These are phyloP conservation scores for Andrena fulva DNA, from an alignment of 2,888 invertebrate genomes.

Conservation along the genomic window DNA sequence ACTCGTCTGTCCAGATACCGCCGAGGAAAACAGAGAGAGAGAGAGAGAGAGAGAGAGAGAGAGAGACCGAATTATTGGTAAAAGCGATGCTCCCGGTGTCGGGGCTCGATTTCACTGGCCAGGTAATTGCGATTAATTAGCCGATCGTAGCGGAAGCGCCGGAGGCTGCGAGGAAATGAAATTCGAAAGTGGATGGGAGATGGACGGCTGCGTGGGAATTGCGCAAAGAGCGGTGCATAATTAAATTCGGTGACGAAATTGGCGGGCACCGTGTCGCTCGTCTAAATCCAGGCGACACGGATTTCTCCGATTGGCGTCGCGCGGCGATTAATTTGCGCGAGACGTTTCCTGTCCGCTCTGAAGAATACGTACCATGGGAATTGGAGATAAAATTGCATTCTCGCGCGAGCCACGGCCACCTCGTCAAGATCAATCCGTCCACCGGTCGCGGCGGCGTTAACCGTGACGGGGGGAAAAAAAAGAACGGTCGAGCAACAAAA, in stretches of 20 bases:
- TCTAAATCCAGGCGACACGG: not conserved
- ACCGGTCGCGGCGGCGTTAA: conserved; percentile 48
- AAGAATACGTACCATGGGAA: too few species aligned
- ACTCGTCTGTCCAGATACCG: conserved; percentile 28
- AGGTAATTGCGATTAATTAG: conserved; percentile 68
- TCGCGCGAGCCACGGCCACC: not conserved
- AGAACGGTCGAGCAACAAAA: conserved; percentile 41
- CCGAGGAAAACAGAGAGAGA: too few species aligned
- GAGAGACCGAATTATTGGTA: conserved; percentile 48
- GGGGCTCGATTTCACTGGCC: conserved; percentile 64
- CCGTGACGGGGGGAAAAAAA: conserved; percentile 12
- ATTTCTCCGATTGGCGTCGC: conserved; percentile 68
- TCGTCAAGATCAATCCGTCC: conserved; percentile 38
- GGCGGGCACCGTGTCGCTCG: not conserved
- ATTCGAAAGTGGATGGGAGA: conserved; percentile 72
- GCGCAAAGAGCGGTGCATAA: conserved; percentile 50
- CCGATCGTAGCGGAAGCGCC: conserved; percentile 70
- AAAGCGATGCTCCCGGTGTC: conserved; percentile 38
- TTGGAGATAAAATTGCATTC: not conserved
- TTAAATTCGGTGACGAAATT: conserved; percentile 57
- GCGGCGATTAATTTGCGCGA: not conserved
- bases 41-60: not conserved
- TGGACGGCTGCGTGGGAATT: conserved; percentile 45
- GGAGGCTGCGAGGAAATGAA: conserved; percentile 67
- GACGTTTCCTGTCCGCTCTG: not conserved